Evolutionary conservation across 2,888 invertebrate species (phyloP).

Genomic region (Pantelozetes paolii): DNA sequence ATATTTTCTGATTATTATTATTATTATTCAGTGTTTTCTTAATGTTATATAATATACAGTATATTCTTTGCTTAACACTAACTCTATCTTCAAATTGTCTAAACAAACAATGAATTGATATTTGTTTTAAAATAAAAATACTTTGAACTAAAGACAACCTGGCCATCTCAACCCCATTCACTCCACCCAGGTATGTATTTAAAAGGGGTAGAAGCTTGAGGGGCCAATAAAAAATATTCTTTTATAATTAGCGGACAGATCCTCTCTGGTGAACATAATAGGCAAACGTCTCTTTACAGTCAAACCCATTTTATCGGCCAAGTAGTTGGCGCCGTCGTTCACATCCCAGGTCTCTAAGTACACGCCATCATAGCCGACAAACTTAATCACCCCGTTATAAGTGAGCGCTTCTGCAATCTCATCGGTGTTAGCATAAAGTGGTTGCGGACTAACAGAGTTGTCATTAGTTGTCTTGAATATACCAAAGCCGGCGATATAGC

Average conservation of each 20-base stretch:
- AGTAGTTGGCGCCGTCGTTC: constrained; percentile 26
- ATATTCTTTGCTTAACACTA: too few relatives aligned
- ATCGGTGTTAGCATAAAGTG: constrained; percentile 38
- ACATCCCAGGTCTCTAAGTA: constrained; percentile 40
- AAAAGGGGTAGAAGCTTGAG: constrained; percentile 40
- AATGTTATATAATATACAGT: too few relatives aligned
- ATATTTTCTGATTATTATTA: too few relatives aligned
- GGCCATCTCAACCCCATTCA: too few relatives aligned
- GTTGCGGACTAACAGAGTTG: constrained; percentile 38
- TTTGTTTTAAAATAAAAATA: too few relatives aligned
- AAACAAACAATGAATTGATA: too few relatives aligned
- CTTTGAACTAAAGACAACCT: too few relatives aligned
- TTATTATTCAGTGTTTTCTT: too few relatives aligned
- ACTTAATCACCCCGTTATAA: constrained; percentile 40
- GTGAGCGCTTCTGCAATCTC: constrained; percentile 41
- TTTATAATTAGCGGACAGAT: constrained; percentile 38
- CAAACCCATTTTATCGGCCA: constrained; percentile 37
- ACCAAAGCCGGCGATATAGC: constrained; percentile 34
- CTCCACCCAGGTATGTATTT: not conserved
- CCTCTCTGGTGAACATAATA: constrained; percentile 39
- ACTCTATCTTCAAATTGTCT: too few relatives aligned
- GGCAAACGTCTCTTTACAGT: constrained; percentile 23
- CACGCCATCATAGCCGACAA: constrained; percentile 37
- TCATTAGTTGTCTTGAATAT: constrained; percentile 39
- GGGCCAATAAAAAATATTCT: constrained; percentile 40